Evolutionary conservation across 2,113 vertebrate genomes (phyloP).

Genomic region (Lagopus leucura): DNA sequence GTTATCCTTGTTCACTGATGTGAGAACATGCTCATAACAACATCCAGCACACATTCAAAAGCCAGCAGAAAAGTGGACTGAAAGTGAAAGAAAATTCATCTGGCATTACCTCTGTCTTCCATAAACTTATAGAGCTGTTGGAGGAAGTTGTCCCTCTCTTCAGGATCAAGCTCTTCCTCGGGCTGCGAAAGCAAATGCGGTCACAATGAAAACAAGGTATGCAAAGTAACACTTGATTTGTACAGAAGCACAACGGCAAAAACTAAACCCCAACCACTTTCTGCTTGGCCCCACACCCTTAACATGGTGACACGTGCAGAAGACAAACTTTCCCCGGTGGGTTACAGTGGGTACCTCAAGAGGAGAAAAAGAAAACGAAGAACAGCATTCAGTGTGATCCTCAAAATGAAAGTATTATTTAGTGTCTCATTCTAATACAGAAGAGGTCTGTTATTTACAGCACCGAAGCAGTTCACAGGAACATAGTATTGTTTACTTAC

Average conservation of each 20-base stretch:
- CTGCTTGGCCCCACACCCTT: neutral
- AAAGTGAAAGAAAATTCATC: neutral
- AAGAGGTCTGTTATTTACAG: neutral
- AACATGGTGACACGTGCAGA: neutral
- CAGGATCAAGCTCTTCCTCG: constrained; percentile 95
- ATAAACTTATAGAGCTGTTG: constrained; percentile 99
- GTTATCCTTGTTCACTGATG: neutral
- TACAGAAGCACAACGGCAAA: neutral
- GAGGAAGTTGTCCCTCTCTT: constrained; percentile 97
- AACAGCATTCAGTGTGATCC: neutral
- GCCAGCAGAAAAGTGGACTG: neutral
- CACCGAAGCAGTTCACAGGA: neutral
- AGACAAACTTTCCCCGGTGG: neutral
- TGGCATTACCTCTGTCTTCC: constrained; percentile 90
- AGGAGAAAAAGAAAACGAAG: neutral
- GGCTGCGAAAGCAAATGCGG: constrained; percentile 79
- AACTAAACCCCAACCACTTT: constrained; percentile 1
- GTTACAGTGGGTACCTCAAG: neutral
- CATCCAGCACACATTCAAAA: neutral
- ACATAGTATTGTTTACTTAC: neutral
- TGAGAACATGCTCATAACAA: neutral
- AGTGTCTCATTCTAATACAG: neutral
- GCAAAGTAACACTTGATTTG: neutral
- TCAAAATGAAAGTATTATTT: neutral
- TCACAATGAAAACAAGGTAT: constrained; percentile 29